phyloP scores from a whole-genome alignment of 2,113 vertebrate species.

The Dolichotis patagonum region DNA sequence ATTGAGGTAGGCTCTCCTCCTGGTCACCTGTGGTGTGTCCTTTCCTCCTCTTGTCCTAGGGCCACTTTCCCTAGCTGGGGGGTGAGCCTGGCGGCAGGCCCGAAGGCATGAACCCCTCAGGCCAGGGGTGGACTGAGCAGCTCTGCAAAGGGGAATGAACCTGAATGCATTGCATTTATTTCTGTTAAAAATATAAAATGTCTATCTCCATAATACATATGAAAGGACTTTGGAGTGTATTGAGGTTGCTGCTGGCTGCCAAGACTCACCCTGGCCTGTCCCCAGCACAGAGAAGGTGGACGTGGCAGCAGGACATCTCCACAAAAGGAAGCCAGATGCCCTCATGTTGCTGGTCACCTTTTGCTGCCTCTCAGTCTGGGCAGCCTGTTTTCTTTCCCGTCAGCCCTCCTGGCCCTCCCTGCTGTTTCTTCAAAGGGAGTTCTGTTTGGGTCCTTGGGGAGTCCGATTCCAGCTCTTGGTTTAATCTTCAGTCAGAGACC shows the following conservation, averaged over 20 bases:
- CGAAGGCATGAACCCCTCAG: background rate
- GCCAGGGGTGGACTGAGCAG: constrained; percentile 18
- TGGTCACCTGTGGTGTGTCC: constrained; percentile 78
- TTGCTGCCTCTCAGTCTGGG: constrained; percentile 71
- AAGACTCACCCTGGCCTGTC: constrained; percentile 67
- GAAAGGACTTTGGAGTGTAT: constrained; percentile 70
- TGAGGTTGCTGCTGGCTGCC: constrained; percentile 77
- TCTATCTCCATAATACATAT: constrained; percentile 60
- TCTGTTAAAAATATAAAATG: constrained; percentile 70
- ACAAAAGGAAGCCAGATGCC: constrained; percentile 71
- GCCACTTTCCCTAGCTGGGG: background rate
- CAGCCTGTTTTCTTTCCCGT: background rate
- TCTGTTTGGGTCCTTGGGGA: background rate
- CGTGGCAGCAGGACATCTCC: constrained; percentile 77
- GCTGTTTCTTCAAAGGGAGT: background rate
- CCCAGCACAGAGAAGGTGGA: constrained; percentile 71
- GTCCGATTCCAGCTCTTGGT: background rate
- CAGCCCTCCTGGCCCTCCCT: background rate
- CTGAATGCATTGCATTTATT: constrained; percentile 83
- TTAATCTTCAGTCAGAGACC: constrained; percentile 6
- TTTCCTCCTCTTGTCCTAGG: background rate
- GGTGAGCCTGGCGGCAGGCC: constrained; percentile 28
- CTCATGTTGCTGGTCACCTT: constrained; percentile 59
- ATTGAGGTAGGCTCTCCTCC: constrained; percentile 77
- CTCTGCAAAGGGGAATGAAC: constrained; percentile 79